phyloP scores from a whole-genome alignment of 2,113 vertebrate genomes.

The Corynorhinus townsendii region DNA sequence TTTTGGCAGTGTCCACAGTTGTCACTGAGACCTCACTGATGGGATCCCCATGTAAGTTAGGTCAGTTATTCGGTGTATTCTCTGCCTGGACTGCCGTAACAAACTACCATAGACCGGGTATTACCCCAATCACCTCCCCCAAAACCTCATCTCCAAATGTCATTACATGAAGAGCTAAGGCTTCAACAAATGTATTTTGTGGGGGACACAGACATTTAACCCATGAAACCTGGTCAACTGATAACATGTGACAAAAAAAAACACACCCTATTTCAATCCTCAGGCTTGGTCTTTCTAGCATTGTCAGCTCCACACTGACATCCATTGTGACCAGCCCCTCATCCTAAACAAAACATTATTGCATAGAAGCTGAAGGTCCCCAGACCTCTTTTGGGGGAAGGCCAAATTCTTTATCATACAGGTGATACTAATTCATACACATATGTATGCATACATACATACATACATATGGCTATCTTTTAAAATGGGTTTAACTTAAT shows the following conservation, averaged over 20 bases:
- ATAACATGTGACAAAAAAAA: neutral
- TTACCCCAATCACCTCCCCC: neutral
- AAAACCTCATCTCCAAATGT: neutral
- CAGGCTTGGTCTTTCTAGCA: neutral
- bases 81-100: neutral
- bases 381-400: neutral
- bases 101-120: neutral
- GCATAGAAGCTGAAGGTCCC: neutral
- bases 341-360: neutral
- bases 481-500: neutral
- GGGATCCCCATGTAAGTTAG: neutral
- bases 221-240: neutral
- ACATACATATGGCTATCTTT: neutral
- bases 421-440: neutral
- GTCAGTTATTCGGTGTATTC: neutral
- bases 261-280: neutral
- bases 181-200: neutral
- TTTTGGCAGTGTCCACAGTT: neutral
- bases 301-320: neutral
- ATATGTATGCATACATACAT: neutral
- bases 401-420: neutral
- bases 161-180: neutral
- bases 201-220: neutral
- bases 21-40: neutral
- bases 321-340: neutral